Conservation (phyloP, 2,888 invertebrate genomes). For the Lasiommata megera region DNA sequence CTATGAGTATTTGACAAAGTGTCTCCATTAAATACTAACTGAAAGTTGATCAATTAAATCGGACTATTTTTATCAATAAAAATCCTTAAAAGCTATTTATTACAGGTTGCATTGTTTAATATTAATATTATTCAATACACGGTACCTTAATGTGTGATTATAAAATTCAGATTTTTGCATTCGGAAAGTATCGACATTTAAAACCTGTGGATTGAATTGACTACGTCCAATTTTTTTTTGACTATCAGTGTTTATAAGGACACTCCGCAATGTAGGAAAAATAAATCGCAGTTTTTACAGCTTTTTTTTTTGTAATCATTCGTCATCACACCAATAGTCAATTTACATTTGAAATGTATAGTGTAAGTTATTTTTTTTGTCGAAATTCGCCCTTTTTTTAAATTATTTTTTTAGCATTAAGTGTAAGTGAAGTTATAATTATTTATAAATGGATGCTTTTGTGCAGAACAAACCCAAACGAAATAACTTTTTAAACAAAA, state of each 20-base stretch:
- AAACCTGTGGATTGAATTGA: too few relatives aligned
- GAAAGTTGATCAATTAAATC: background rate
- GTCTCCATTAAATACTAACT: background rate
- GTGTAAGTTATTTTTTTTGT: background rate
- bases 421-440: conserved; percentile 5
- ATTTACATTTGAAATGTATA: conserved; percentile 12
- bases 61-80: too few relatives aligned
- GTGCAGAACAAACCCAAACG: background rate
- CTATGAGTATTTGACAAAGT: background rate
- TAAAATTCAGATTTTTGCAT: too few relatives aligned
- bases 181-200: too few relatives aligned
- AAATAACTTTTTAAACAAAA: background rate
- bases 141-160: too few relatives aligned
- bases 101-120: too few relatives aligned
- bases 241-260: background rate
- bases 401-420: conserved; percentile 2
- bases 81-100: too few relatives aligned
- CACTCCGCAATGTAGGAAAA: background rate
- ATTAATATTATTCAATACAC: too few relatives aligned
- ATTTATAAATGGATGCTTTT: background rate
- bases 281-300: background rate
- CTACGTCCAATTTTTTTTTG: too few relatives aligned
- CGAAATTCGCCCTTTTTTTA: background rate
- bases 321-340: conserved; percentile 25
- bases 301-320: conserved; percentile 24